Base-by-base conservation (phyloP, 1,140 invertebrate genomes). In the Medauroidea extradentata region DNA sequence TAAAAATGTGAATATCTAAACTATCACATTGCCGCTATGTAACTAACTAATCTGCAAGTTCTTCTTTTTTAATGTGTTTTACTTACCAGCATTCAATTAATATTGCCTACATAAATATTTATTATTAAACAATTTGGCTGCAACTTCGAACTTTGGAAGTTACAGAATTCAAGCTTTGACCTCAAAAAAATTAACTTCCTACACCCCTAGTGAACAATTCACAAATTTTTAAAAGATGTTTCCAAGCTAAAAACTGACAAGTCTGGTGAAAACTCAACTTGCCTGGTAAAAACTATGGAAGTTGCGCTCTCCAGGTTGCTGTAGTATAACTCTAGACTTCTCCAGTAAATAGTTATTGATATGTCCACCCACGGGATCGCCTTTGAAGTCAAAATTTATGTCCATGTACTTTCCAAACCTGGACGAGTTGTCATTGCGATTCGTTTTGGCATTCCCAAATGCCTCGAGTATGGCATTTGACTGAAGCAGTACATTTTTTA, bases 371-470 rank as follows among this genome's bases (percentile, higher is more conserved):
- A 97, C 85, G 0, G 96, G 95, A 77, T 98, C 96, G 0, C 94
- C 95, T 78, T 98, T 98, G 75, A 95, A 98, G 78, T 98, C 94
- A 76, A 98, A 99, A 80, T 98, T 94, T 62, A 99, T 98, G 73
- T 98, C 95, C 95, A 99, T 98, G 74, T 98, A 98, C 75, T 99
- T 99, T 51, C 96, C 96, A 78, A 99, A 98, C 27, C 96, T 83
- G 48, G 94, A 97, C 0, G 94, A 97, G 78, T 98, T 98, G 73
- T 98, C 95, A 77, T 99, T 98, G 46, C 95, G 81, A 68, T 93
- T 98, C 2, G 96, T 99, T 75, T 98, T 97, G 1, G 96, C 96
- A 81, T 98, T 98, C 24, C 96, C 96, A 75, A 98, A 98, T 2
- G 95, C 91, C 77, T 99, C 96, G 62, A 99, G 76, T 63, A 99